phyloP scores from a whole-genome alignment of 2,797 vertebrate genomes.

The Ibycter americanus region DNA sequence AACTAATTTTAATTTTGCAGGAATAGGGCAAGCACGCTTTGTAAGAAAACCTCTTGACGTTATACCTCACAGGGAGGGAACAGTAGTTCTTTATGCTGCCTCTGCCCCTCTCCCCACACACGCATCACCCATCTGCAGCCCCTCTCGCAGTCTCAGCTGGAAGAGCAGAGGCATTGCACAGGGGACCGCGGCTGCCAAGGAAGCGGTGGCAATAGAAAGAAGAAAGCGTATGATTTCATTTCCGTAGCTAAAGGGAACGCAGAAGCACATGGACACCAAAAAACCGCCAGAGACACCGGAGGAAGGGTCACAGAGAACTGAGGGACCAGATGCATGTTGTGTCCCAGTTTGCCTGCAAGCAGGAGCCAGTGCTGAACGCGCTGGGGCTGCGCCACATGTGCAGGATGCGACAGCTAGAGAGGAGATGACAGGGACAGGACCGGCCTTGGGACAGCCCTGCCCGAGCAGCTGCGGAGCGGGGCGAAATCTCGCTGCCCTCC shows the following conservation, averaged over 20 bases:
- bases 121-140: background rate
- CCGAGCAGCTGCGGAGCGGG: accelerated
- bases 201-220: background rate
- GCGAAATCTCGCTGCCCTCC: background rate
- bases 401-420: background rate
- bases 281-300: background rate
- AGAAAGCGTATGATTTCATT: accelerated
- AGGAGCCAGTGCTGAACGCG: accelerated
- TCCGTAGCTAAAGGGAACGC: background rate
- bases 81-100: background rate
- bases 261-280: background rate
- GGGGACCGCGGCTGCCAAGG: accelerated
- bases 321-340: background rate
- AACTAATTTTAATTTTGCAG: constrained; percentile 28
- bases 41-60: background rate
- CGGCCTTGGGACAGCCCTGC: background rate
- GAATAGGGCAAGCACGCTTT: background rate
- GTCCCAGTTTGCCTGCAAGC: background rate
- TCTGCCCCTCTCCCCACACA: background rate
- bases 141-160: background rate
- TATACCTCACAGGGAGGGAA: background rate
- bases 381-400: accelerated
- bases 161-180: background rate
- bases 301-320: background rate
- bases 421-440: accelerated